Evolutionary conservation across 2,797 vertebrate genomes (phyloP).

Genomic region (Parauchenoglanis ngamensis): DNA sequence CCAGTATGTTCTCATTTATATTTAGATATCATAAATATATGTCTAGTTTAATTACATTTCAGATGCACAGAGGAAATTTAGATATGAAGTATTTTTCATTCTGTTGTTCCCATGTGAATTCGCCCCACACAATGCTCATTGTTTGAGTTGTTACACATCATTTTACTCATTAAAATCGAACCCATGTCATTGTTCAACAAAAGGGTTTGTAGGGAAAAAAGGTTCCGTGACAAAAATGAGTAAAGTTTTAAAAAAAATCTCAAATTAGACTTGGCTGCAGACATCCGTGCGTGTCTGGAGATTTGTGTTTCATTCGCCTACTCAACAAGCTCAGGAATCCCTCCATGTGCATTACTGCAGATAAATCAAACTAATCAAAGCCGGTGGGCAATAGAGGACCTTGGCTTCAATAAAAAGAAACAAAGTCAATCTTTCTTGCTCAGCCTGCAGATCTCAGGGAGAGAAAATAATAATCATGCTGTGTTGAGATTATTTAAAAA

Average conservation of each 20-base stretch:
- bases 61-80: neutral
- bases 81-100: neutral
- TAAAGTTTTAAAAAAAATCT: constrained; percentile 21
- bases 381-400: constrained; percentile 35
- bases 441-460: constrained; percentile 41
- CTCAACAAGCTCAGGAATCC: constrained; percentile 30
- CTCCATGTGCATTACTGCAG: constrained; percentile 55
- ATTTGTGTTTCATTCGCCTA: constrained; percentile 42
- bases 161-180: constrained; percentile 18
- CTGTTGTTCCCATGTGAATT: neutral
- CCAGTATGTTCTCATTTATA: neutral
- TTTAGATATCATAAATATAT: neutral
- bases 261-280: constrained; percentile 30
- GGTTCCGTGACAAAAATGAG: neutral
- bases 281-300: constrained; percentile 42
- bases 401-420: constrained; percentile 45
- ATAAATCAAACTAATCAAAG: constrained; percentile 60
- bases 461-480: constrained; percentile 6
- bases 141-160: neutral
- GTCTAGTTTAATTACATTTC: neutral
- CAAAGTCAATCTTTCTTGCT: constrained; percentile 42
- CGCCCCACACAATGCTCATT: neutral
- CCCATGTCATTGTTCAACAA: neutral
- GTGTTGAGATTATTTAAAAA: constrained; percentile 13
- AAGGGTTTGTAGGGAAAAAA: neutral